Base-by-base conservation (phyloP, 2,113 vertebrate genomes). In the Dromiciops gliroides region DNA sequence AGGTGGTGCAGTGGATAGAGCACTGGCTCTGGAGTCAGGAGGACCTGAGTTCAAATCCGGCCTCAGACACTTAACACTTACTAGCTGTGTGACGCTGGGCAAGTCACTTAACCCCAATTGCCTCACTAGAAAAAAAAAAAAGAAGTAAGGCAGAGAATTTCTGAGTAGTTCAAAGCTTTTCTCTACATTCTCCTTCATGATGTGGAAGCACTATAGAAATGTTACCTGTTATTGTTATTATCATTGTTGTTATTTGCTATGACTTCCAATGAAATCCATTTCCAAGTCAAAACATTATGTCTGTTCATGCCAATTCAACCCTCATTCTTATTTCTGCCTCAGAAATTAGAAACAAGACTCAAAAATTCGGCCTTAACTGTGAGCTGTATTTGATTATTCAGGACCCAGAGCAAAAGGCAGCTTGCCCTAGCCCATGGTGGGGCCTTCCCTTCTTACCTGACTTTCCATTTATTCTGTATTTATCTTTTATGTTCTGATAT, bases 281-380 rank as follows among this genome's bases (percentile, higher is more conserved):
- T 97, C 23, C 83, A 96, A 97, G 90, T 95, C 60, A 97, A 97
- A 97, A 97, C 60, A 96, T 95, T 51, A 95, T 56, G 95, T 93
- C 92, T 94, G 93, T 89, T 95, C 88, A 47, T 95, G 95, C 96
- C 93, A 97, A 51, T 83, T 97, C 93, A 95, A 96, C 89, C 92
- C 97, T 92, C 95, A 83, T 96, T 96, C 94, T 60, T 90, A 93
- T 94, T 90, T 92, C 92, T 97, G 90, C 95, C 96, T 96, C 93
- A 95, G 94, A 96, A 96, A 96, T 97, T 95, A 93, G 89, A 97
- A 95, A 60, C 93, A 96, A 92, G 94, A 94, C 94, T 96, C 91
- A 96, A 50, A 83, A 96, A 95, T 96, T 60, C 11, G 91, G 37
- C 52, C 67, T 94, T 93, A 93, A 96, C 56, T 96, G 92, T 94